Evolutionary conservation across 37 sponge, comb jelly and placozoan species (phyloP).

Genomic region (Ianthella basta): DNA sequence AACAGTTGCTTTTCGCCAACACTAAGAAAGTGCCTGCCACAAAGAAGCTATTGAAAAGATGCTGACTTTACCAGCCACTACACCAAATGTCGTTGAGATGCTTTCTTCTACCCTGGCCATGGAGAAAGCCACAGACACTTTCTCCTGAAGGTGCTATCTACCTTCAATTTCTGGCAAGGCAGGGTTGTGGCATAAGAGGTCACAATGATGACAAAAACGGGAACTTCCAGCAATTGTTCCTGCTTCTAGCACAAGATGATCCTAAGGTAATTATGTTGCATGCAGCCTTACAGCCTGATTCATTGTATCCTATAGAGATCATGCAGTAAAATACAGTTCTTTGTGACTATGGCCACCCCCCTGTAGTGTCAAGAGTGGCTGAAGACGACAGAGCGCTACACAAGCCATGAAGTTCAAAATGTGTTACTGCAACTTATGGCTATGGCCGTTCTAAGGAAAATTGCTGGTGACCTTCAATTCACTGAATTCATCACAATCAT

Average conservation of each 20-base stretch:
- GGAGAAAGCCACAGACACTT: background rate
- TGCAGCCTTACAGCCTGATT: too few relatives aligned
- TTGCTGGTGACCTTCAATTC: background rate
- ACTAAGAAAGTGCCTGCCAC: background rate
- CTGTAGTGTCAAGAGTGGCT: background rate
- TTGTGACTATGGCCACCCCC: background rate
- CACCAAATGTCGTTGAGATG: background rate
- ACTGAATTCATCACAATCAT: background rate
- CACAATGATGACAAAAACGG: background rate
- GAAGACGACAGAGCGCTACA: background rate
- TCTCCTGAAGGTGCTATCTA: conserved; percentile 12
- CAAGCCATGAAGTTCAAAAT: background rate
- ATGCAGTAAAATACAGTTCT: too few relatives aligned
- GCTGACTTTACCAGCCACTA: conserved; percentile 15
- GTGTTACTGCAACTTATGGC: conserved; percentile 1
- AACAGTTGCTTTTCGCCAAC: background rate
- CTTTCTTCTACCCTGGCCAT: background rate
- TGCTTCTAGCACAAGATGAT: background rate
- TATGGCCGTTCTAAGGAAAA: background rate
- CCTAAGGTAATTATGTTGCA: background rate
- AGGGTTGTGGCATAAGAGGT: conserved; percentile 11
- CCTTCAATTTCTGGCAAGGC: background rate
- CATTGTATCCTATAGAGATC: too few relatives aligned
- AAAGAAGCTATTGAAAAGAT: conserved; percentile 2
- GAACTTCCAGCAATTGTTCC: conserved; percentile 7